phyloP scores from a whole-genome alignment of 2,888 invertebrate species.

The Trilocha varians region DNA sequence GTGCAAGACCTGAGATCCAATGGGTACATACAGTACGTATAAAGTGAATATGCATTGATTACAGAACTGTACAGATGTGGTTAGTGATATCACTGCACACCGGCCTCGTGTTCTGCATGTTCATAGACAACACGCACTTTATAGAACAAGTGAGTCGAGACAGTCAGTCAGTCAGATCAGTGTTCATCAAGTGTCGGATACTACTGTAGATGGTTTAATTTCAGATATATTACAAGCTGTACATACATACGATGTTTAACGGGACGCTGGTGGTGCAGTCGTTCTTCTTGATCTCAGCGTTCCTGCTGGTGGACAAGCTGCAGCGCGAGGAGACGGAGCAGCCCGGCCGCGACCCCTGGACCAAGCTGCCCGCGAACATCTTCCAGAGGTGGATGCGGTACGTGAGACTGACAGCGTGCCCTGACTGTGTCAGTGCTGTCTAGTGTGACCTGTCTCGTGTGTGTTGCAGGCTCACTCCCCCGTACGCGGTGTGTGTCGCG shows the following conservation, averaged over 20 bases:
- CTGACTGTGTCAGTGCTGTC: too few relatives aligned
- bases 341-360: slow-evolving; percentile 28
- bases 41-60: too few relatives aligned
- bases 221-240: slow-evolving; percentile 49
- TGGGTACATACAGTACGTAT: too few relatives aligned
- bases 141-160: too few relatives aligned
- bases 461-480: slow-evolving; percentile 27
- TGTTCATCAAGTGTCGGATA: too few relatives aligned
- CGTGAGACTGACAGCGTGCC: neutral
- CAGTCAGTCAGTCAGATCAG: too few relatives aligned
- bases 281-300: slow-evolving; percentile 59
- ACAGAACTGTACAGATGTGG: too few relatives aligned
- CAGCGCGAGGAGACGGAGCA: slow-evolving; percentile 39
- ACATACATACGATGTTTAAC: slow-evolving; percentile 51
- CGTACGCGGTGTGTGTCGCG: slow-evolving; percentile 23
- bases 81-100: too few relatives aligned
- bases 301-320: slow-evolving; percentile 52
- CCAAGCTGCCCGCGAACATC: slow-evolving; percentile 43
- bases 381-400: slow-evolving; percentile 57
- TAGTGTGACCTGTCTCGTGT: too few relatives aligned
- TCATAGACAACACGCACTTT: too few relatives aligned
- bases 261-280: slow-evolving; percentile 51
- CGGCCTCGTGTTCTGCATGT: too few relatives aligned
- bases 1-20: too few relatives aligned
- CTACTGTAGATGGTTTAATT: slow-evolving; percentile 8